Evolutionary conservation across 1,140 invertebrate species (phyloP), one percentile per base, ranked within the genome.

Genomic region (Magallana gigas): DNA sequence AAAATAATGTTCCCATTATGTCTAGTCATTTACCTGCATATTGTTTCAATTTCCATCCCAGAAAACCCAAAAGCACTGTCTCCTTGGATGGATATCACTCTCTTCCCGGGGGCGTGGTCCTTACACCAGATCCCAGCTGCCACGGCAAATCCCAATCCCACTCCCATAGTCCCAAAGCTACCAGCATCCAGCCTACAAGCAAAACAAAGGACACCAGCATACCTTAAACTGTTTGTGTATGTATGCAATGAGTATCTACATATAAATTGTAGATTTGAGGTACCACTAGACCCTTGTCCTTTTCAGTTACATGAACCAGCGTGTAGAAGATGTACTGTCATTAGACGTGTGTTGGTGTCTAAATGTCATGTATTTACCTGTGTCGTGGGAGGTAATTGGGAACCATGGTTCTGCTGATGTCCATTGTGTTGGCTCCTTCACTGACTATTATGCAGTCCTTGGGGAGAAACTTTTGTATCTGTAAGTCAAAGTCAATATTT

Each of bases 351-450:
- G 36, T 48, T 48, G 36, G 36, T 48, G 36, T 48, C 11, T 81
- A 56, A 85, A 56, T 76, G 14, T 36, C 58, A n/a, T 7, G 23
- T 80, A 23, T 80, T 80, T 80, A 80, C 71, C 71, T 36, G 94
- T 98, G 98, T 68, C 98, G 95, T 0, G 98, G 98, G 82, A 97
- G 94, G 85, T 96, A 95, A 93, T 99, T 99, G 3, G 97, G 95
- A 18, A 99, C 94, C 94, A 99, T 97, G 0, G 98, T 97, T 76
- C 98, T 96, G 3, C 98, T 98, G 93, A 99, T 99, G 92, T 99
- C 98, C 98, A 99, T 99, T 0, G 98, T 99, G 94, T 99, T 99
- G 12, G 98, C 98, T 64, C 98, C 98, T 96, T 99, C 98, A 93
- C 98, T 99, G n/a, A 99, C 97, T 91, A 99, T 98, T 4, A 99